Conservation (phyloP, 2,888 invertebrate species). For the Xanthia togata region DNA sequence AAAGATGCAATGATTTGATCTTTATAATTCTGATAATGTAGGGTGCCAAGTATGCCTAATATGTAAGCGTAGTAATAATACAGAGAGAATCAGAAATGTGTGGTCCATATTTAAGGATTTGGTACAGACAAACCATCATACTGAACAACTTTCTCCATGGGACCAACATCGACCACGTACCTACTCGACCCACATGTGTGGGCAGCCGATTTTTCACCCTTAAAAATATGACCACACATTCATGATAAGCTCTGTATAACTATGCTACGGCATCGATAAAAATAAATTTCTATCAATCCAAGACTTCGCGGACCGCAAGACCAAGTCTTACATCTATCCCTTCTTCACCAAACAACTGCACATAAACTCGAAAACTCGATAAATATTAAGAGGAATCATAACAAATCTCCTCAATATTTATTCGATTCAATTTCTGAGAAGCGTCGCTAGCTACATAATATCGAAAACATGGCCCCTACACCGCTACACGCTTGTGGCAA, state of each 20-base stretch:
- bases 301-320: not conserved
- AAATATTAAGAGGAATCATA: conserved; percentile 51
- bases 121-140: no score
- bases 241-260: not conserved
- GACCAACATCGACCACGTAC: no score
- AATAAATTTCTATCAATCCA: not conserved
- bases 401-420: conserved; percentile 59
- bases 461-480: conserved; percentile 73
- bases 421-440: conserved; percentile 66
- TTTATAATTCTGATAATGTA: no score
- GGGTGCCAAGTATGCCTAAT: not conserved
- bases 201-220: no score
- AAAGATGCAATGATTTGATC: no score
- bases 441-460: conserved; percentile 60
- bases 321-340: not conserved
- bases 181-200: no score
- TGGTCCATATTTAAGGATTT: no score
- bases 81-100: no score
- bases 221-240: no score
- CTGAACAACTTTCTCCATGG: no score
- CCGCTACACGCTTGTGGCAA: conserved; percentile 83
- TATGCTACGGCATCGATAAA: not conserved
- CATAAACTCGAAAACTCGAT: conserved; percentile 46
- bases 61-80: no score
- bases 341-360: conserved; percentile 3